phyloP scores from a whole-genome alignment of 2,797 vertebrate genomes.

The Falco biarmicus region DNA sequence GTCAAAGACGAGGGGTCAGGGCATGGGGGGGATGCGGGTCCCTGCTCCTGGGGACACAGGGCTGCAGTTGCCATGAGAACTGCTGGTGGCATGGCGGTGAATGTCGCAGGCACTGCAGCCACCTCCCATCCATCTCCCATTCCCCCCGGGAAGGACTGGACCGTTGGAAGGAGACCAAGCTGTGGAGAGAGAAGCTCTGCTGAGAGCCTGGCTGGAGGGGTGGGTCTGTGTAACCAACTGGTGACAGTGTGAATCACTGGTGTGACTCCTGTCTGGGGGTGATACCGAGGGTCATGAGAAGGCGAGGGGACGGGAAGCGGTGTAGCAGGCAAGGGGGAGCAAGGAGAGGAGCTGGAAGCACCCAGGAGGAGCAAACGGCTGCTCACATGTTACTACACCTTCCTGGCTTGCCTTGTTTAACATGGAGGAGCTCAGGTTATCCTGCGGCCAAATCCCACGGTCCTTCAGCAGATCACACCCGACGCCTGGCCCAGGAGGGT shows the following conservation, averaged over 20 bases:
- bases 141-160: not conserved
- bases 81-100: not conserved
- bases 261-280: not conserved
- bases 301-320: not conserved
- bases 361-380: not conserved
- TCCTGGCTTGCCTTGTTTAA: not conserved
- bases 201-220: not conserved
- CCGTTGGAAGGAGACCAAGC: not conserved
- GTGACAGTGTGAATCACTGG: not conserved
- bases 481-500: not conserved
- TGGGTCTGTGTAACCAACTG: not conserved
- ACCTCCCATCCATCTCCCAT: not conserved
- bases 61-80: not conserved
- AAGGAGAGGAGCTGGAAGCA: not conserved
- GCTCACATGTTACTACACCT: not conserved
- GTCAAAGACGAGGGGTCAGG: not conserved
- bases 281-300: fast-evolving
- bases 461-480: not conserved
- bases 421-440: not conserved
- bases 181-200: not conserved
- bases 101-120: fast-evolving
- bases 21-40: not conserved
- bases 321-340: too few species aligned
- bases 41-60: not conserved
- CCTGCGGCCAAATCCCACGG: not conserved